Evolutionary conservation across 53 echinoderm and acorn worm genomes (phyloP).

Genomic region (Antedon mediterranea): DNA sequence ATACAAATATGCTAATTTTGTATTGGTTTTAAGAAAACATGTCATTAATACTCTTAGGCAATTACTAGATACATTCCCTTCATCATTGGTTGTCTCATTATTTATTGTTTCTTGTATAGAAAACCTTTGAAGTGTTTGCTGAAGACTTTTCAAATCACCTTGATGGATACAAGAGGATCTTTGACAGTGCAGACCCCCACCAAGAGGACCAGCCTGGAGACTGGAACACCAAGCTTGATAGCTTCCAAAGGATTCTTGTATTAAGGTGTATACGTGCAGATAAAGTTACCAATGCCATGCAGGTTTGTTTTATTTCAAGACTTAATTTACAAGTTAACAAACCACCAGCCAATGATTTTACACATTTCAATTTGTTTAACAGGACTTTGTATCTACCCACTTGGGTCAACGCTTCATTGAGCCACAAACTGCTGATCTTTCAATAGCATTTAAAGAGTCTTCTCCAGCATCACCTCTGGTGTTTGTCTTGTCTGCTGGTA

Average conservation of each 20-base stretch:
- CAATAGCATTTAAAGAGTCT: constrained; percentile 89
- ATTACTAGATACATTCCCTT: no score
- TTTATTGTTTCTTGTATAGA: constrained; percentile 22
- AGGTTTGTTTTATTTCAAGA: no score
- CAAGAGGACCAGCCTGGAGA: constrained; percentile 66
- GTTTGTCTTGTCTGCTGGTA: constrained; percentile 87
- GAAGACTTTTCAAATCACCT: constrained; percentile 53
- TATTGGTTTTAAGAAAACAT: neutral
- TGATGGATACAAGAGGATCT: constrained; percentile 70
- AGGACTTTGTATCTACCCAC: constrained; percentile 81
- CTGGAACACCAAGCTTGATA: constrained; percentile 79
- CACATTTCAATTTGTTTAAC: neutral
- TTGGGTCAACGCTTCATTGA: constrained; percentile 96
- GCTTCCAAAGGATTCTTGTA: constrained; percentile 89
- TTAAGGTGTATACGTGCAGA: constrained; percentile 90
- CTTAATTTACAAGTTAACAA: no score
- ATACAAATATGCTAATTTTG: no score
- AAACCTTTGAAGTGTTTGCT: constrained; percentile 53
- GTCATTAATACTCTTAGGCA: neutral
- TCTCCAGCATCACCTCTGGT: constrained; percentile 74
- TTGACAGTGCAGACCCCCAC: constrained; percentile 90
- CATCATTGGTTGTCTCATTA: no score
- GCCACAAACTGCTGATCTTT: constrained; percentile 86
- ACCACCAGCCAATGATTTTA: no score
- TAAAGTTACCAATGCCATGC: constrained; percentile 96